Evolutionary conservation across 2,113 vertebrate species (phyloP), one percentile per base, ranked within the genome.

Genomic region (Nibea albiflora): DNA sequence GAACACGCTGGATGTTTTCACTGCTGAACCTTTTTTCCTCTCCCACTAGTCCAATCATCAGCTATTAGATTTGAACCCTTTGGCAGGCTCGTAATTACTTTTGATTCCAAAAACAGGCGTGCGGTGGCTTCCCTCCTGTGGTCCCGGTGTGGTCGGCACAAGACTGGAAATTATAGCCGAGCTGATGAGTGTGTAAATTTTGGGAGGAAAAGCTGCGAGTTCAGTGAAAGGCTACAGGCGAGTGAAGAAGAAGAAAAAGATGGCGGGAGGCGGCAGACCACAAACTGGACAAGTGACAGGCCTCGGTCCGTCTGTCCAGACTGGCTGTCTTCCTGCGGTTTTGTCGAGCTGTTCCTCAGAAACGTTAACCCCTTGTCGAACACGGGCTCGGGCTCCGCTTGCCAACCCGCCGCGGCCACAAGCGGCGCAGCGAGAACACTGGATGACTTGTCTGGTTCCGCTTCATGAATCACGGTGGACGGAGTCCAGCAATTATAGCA

Each of bases 261-360:
- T 44, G 68, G 79, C 11, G 47, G 56, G 64, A 81, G 78, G 84
- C 66, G 24, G 71, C 20, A 35, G 83, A 90, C 90, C 84, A 66
- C 88, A 76, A 87, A 57, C 86, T 93, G 92, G 92, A 91, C 83
- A 49, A 71, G 88, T 74, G 90, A 92, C 94, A 88, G 88, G 80
- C 83, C 60, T 91, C 78, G 73, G 62, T 53, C 75, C 71, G 47
- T 86, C 80, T 82, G 54, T 92, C 85, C 92, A 93, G 90, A 91
- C 89, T 88, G 90, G 86, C 90, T 92, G 91, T 90, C 93, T 94
- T 94, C 85, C 84, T 92, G 92, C 56, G 88, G 93, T 86, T 90
- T 87, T 81, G 85, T 88, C 66, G 81, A 76, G 77, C 76, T 61
- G 82, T 78, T 92, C 87, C 54, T 79, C 61, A 84, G 81, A 89